Base-by-base conservation (phyloP, 2,888 invertebrate genomes). In the Pammene aurita region DNA sequence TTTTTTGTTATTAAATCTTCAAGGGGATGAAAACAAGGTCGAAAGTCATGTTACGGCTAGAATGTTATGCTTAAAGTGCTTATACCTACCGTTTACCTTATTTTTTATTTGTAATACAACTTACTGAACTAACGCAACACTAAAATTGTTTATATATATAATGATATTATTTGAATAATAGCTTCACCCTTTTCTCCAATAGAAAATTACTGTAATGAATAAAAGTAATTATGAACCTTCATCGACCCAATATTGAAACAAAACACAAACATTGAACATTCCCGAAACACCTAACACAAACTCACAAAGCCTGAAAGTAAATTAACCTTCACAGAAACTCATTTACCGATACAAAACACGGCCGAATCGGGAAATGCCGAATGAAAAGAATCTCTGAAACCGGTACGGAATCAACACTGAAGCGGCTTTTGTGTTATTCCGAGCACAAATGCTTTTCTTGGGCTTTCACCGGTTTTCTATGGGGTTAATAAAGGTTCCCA, bases 401-500 rank as follows among this genome's bases (percentile, higher is more conserved):
- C 77, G 78, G 48, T 48, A 50, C 80, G 80, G 85, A 87, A 86
- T 86, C 85, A 86, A 84, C 83, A 78, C 82, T 82, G 83, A 80
- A 80, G 78, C 78, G 69, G 74, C 77, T 64, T 52, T 65, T 54
- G 66, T 67, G 66, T 67, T 69, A 68, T 68, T 58, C 68, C 58
- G 57, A 41, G 69, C 90, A 91, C 91, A 92, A 92, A 90, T 87
- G 90, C 89, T 90, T 92, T 91, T 92, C 91, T 90, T 92, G 85
- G 86, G 84, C 88, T 88, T 92, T 92, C 92, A 92, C 84, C 63
- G 81, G 87, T 82, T 91, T 92, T 92, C 90, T 90, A 92, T 90
- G 84, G 88, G 80, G 89, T 90, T 85, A 92, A 92, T 92, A 92
- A 91, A 91, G 91, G 91, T 90, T 91, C 88, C 85, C 89, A 88